Percentiles rank a stretch among this genome's conserved stretches.
phyloP scores from a whole-genome alignment of 2,888 invertebrate genomes.

The Protula sp. region DNA sequence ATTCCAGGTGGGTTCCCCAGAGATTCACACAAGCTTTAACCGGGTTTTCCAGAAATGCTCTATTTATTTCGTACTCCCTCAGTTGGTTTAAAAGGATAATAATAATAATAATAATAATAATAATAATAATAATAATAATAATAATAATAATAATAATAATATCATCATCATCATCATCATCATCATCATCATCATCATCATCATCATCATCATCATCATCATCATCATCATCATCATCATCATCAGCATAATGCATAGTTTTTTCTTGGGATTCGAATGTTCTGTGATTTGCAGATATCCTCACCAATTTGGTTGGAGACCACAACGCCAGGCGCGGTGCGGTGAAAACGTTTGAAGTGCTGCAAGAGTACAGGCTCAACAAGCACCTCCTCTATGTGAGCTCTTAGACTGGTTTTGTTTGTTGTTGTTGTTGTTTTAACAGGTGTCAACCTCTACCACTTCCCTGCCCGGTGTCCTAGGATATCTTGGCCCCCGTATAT shows the following conservation, averaged over 20 bases:
- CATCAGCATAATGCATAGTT: constrained; percentile 2
- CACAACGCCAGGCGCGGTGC: constrained; percentile 78
- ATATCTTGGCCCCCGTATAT: too few species aligned
- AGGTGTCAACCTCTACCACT: too few species aligned
- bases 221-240: constrained; percentile 11
- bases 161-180: constrained; percentile 8
- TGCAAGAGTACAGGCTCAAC: constrained; percentile 79
- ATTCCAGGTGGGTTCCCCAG: constrained; percentile 44
- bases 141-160: constrained; percentile 8
- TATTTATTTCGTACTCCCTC: neutral
- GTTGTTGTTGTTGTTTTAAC: too few species aligned
- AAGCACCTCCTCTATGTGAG: constrained; percentile 86
- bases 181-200: constrained; percentile 9
- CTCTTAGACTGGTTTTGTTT: too few species aligned
- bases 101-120: too few species aligned
- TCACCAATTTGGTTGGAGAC: constrained; percentile 77
- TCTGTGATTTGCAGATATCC: constrained; percentile 66
- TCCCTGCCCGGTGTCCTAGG: too few species aligned
- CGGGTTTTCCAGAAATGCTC: too few species aligned
- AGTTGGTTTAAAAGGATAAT: too few species aligned
- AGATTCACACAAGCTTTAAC: neutral
- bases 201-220: constrained; percentile 7
- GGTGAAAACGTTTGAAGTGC: constrained; percentile 76
- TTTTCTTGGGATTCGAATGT: too few species aligned
- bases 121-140: constrained; percentile 8